Base-by-base conservation (phyloP, 2,113 vertebrate species). In the Semicossyphus pulcher region DNA sequence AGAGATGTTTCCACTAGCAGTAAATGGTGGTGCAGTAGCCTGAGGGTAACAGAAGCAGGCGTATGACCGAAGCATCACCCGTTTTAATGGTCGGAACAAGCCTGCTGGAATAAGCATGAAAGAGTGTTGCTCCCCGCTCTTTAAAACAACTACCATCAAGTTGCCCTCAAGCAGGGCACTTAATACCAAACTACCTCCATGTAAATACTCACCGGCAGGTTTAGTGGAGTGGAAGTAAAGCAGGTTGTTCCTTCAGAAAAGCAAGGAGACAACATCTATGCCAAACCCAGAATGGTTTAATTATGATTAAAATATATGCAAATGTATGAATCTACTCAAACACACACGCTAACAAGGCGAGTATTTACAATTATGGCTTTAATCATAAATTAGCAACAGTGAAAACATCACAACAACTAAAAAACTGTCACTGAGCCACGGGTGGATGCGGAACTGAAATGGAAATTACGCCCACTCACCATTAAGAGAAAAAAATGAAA, bases 401-500 rank as follows among this genome's bases (percentile, higher is more conserved):
- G 52, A 36, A 76, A 76, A 54, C 23, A 59, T 57, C 34, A 70
- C 29, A 66, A 51, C 41, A 64, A 51, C 16, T 26, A 36, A 41
- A 57, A 70, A n/a, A 18, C 20, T 41, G 18, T 14, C 11, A 21
- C 12, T 42, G 14, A 76, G 41, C 34, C 52, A 57, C n/a, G 15
- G 44, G 7, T 45, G 47, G 20, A 56, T 65, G 29, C 42, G n/a
- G 34, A 80, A 48, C 39, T 0, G 1, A 37, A 37, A 74, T 58
- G 49, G 69, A 71, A 28, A 85, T 78, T 29, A 67, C 25, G 70
- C 64, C 73, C 69, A 42, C 59, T 52, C 49, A 66, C 31, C 58
- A 67, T 48, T 73, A 44, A 44, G 28, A 31, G 8, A 12, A 56
- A 21, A 73, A 25, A 37, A 58, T 14, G 9, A 57, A 51, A 45